A percentile compares a stretch with the other conserved stretches of the same genome.
These are phyloP conservation scores for Crocuta crocuta DNA, from an alignment of 2,113 vertebrate genomes.

Conservation along the genomic window DNA sequence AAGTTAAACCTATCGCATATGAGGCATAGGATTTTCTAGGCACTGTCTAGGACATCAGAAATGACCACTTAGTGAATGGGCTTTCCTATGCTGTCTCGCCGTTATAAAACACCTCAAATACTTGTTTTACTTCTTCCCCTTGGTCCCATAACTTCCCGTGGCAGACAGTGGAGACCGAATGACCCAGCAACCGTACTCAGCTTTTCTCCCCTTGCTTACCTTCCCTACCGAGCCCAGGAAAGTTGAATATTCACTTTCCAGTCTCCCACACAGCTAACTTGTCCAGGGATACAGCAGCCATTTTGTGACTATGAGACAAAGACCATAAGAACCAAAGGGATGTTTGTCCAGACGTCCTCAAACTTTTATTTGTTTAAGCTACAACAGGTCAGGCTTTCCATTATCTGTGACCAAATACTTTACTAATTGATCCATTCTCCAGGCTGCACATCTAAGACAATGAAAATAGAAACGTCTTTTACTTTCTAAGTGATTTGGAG, in stretches of 20 bases:
- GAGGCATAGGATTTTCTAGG: background rate
- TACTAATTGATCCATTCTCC: background rate
- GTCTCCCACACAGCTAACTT: background rate
- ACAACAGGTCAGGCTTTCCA: background rate
- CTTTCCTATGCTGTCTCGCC: background rate
- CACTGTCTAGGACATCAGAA: background rate
- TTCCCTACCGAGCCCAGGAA: background rate
- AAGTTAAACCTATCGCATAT: background rate
- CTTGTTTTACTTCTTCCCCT: background rate
- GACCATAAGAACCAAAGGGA: background rate
- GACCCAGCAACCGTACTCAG: background rate
- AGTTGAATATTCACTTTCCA: background rate
- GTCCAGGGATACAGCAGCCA: background rate
- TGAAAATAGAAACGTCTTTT: background rate
- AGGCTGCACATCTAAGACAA: background rate
- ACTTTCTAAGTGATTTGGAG: background rate
- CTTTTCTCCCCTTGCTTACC: background rate
- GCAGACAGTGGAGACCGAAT: background rate
- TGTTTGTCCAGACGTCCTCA: background rate
- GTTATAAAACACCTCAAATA: background rate
- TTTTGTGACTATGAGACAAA: slow-evolving; percentile 31
- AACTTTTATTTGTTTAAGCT: background rate
- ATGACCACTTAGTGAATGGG: background rate
- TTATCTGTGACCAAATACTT: background rate
- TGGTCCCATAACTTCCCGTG: background rate